Percentiles rank a stretch among this genome's conserved stretches.
These are phyloP conservation scores for Molossus alvarezi DNA, from an alignment of 2,797 vertebrate genomes.

Conservation along the genomic window DNA sequence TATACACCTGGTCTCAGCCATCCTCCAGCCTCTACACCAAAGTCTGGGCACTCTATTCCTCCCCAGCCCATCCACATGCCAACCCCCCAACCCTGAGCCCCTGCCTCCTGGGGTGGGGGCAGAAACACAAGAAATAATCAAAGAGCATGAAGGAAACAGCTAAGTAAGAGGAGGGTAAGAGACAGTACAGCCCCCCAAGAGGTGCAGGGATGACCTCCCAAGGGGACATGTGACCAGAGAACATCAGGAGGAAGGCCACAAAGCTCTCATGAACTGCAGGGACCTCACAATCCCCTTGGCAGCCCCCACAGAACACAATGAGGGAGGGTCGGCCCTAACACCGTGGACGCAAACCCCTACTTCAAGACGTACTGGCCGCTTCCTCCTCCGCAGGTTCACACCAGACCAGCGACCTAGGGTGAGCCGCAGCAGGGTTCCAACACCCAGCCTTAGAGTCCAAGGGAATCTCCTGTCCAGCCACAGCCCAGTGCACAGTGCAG, in stretches of 20 bases:
- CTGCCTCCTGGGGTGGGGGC: not conserved
- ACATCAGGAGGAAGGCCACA: not conserved
- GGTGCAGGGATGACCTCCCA: not conserved
- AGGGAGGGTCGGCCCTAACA: not conserved
- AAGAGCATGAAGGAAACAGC: not conserved
- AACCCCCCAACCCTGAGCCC: not conserved
- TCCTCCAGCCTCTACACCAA: not conserved
- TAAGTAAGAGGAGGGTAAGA: rapidly evolving
- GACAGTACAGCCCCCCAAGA: not conserved
- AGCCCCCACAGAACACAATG: not conserved
- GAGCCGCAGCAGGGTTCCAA: too few relatives aligned
- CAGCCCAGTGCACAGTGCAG: not conserved
- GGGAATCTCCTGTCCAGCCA: not conserved
- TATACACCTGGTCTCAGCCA: not conserved
- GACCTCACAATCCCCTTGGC: not conserved
- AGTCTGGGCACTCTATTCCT: not conserved
- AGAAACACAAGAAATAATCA: not conserved
- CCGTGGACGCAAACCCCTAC: not conserved
- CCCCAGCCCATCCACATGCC: not conserved
- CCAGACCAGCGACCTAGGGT: too few relatives aligned
- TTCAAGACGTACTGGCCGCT: not conserved
- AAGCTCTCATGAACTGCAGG: not conserved
- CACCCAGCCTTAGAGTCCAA: too few relatives aligned
- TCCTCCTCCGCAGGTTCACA: not conserved
- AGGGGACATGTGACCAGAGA: not conserved